Conservation (phyloP, 2,888 invertebrate genomes). For the Aricia artaxerxes region DNA sequence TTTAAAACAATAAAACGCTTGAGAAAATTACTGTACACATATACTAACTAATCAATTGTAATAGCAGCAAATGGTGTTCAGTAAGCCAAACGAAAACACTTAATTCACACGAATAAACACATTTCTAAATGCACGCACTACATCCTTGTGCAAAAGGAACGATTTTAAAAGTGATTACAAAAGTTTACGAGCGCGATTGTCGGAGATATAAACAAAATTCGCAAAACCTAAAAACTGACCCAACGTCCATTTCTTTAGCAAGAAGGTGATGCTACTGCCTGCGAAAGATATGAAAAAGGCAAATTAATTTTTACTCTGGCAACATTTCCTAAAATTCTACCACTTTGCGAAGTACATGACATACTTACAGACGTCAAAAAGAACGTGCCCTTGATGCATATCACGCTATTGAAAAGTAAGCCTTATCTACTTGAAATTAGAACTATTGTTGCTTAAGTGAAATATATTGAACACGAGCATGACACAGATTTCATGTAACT, state of each 20-base stretch:
- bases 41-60: constrained; percentile 53
- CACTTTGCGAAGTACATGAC: constrained; percentile 40
- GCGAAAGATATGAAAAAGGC: constrained; percentile 67
- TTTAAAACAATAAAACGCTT: constrained; percentile 50
- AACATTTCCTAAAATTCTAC: constrained; percentile 56
- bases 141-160: constrained; percentile 60
- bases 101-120: constrained; percentile 59
- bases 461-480: constrained; percentile 8
- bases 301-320: constrained; percentile 66
- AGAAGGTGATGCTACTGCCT: constrained; percentile 75
- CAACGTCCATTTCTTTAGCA: constrained; percentile 76
- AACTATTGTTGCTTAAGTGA: constrained; percentile 27
- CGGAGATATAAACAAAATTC: constrained; percentile 78
- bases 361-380: background rate
- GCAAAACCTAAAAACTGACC: constrained; percentile 62
- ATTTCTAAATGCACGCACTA: constrained; percentile 65
- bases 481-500: constrained; percentile 24
- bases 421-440: background rate
- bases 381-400: constrained; percentile 31
- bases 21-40: constrained; percentile 47
- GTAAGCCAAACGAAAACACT: constrained; percentile 56
- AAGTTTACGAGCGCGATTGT: constrained; percentile 75
- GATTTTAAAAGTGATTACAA: constrained; percentile 73
- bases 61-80: constrained; percentile 51
- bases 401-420: accelerated